Evolutionary conservation across 2,113 vertebrate species (phyloP).

Genomic region (Gallinago paraguaiae): DNA sequence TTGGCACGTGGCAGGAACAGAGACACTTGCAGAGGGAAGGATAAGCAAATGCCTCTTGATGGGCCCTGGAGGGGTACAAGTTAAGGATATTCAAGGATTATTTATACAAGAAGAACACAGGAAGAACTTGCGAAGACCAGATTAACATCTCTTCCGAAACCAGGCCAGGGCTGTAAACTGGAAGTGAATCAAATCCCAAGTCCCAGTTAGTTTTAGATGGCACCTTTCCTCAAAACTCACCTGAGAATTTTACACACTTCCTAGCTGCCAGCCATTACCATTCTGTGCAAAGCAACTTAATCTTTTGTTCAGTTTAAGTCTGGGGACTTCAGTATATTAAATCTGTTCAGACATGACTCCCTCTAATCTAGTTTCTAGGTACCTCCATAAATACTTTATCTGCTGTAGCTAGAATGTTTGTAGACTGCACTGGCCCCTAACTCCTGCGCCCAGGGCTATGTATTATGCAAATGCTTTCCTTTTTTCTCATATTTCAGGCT

Average conservation of each 20-base stretch:
- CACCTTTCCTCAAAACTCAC: neutral
- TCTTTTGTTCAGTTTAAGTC: neutral
- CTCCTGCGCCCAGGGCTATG: neutral
- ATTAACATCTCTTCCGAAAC: neutral
- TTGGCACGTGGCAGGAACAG: neutral
- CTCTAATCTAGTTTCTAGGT: neutral
- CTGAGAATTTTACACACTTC: neutral
- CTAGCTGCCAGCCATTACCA: neutral
- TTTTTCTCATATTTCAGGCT: neutral
- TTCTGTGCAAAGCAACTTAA: neutral
- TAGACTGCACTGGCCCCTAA: neutral
- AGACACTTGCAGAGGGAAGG: neutral
- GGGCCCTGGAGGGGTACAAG: neutral
- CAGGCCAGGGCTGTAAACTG: neutral
- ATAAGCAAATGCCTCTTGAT: neutral
- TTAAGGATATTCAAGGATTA: neutral
- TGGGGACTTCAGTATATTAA: neutral
- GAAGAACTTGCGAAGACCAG: neutral
- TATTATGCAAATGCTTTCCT: neutral
- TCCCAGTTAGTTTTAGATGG: neutral
- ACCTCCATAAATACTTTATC: neutral
- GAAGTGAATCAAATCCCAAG: neutral
- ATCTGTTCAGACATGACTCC: neutral
- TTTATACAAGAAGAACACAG: neutral
- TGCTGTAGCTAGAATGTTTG: neutral